These are phyloP conservation scores for Epirrhoe tristata DNA, from an alignment of 2,888 invertebrate species.

Conservation along the genomic window DNA sequence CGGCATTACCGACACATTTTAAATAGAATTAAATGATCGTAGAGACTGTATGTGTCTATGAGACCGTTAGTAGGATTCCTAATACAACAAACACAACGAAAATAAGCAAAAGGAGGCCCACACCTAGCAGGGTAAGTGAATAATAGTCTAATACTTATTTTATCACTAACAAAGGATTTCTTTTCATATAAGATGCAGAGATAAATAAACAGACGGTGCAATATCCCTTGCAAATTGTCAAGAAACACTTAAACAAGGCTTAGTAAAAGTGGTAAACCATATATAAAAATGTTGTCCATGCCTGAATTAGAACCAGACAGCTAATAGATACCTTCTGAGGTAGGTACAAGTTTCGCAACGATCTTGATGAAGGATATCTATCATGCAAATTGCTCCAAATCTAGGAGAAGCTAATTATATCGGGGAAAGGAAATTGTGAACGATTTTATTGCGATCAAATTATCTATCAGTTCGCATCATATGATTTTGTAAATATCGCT, in stretches of 20 bases:
- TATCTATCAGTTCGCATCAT: slow-evolving; percentile 4
- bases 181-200: no score
- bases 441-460: slow-evolving; percentile 15
- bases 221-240: no score
- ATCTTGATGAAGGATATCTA: slow-evolving; percentile 40
- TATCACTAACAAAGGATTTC: no score
- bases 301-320: slow-evolving; percentile 46
- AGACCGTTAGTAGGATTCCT: no score
- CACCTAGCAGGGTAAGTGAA: no score
- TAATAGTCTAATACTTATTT: no score
- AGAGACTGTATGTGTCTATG: no score
- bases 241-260: no score
- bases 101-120: no score
- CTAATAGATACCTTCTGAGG: slow-evolving; percentile 46
- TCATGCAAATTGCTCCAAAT: slow-evolving; percentile 55
- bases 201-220: no score
- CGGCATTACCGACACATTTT: neutral
- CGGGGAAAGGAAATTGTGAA: slow-evolving; percentile 15
- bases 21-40: no score
- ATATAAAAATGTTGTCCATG: slow-evolving; percentile 18
- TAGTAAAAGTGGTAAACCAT: neutral
- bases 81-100: no score
- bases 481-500: neutral
- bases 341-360: slow-evolving; percentile 55
- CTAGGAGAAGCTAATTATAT: slow-evolving; percentile 32